phyloP scores from a whole-genome alignment of 2,113 vertebrate species.

The Pterocles gutturalis region DNA sequence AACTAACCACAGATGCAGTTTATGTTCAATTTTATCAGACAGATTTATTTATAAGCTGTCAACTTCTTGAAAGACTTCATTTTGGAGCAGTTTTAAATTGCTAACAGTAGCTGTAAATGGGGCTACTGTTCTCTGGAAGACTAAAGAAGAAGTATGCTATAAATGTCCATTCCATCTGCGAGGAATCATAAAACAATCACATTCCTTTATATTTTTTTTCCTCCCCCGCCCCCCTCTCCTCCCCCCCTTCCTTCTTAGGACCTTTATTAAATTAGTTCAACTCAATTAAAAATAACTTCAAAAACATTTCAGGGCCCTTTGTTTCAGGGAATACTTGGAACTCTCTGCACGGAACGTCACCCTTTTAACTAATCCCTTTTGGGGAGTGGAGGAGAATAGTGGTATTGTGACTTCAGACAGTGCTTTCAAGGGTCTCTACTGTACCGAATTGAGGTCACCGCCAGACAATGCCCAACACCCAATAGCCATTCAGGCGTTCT shows the following conservation, averaged over 20 bases:
- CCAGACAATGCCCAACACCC: conserved; percentile 97
- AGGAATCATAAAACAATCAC: conserved; percentile 87
- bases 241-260: conserved; percentile 62
- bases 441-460: conserved; percentile 98
- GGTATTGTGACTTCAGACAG: conserved; percentile 95
- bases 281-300: conserved; percentile 90
- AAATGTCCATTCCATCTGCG: conserved; percentile 85
- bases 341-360: conserved; percentile 93
- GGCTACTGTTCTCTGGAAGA: conserved; percentile 84
- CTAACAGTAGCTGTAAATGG: conserved; percentile 88
- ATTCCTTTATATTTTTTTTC: conserved; percentile 80
- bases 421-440: conserved; percentile 96
- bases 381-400: conserved; percentile 92
- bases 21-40: conserved; percentile 87
- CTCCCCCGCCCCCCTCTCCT: too few species aligned
- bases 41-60: conserved; percentile 90
- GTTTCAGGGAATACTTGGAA: conserved; percentile 92
- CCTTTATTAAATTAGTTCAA: conserved; percentile 90
- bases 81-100: conserved; percentile 86
- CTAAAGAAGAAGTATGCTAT: conserved; percentile 85
- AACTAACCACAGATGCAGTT: conserved; percentile 86
- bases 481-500: conserved; percentile 92
- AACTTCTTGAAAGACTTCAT: conserved; percentile 88
- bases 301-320: conserved; percentile 87
- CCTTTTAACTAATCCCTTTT: conserved; percentile 97